These are phyloP conservation scores for Synanthedon andrenaeformis DNA, from an alignment of 2,888 invertebrate genomes.

Conservation along the genomic window DNA sequence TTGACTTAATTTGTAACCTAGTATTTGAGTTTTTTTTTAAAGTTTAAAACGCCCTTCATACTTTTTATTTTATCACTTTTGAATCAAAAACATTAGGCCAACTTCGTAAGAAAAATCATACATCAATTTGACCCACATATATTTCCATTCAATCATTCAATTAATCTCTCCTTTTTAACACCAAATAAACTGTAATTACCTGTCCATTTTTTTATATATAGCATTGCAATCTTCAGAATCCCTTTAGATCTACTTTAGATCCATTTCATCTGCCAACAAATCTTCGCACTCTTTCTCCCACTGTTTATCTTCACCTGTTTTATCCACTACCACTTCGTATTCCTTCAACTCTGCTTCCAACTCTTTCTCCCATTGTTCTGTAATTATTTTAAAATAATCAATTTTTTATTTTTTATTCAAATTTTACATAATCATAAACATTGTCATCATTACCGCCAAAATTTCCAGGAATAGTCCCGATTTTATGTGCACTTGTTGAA, in stretches of 20 bases:
- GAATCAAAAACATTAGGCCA: too few species aligned
- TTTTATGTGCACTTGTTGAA: too few species aligned
- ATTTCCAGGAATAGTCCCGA: too few species aligned
- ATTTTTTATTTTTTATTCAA: neutral
- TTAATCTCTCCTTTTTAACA: neutral
- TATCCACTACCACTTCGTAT: conserved; percentile 85
- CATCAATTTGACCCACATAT: neutral
- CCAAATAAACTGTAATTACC: neutral
- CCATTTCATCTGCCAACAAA: conserved; percentile 72
- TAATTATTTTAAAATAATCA: conserved; percentile 18
- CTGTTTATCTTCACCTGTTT: conserved; percentile 62
- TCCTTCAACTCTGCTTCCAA: conserved; percentile 95
- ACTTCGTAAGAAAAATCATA: too few species aligned
- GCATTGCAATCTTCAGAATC: neutral
- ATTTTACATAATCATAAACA: too few species aligned
- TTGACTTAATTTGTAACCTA: too few species aligned
- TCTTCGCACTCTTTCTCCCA: conserved; percentile 81
- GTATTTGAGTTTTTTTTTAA: too few species aligned
- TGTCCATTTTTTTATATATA: neutral
- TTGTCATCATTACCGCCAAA: too few species aligned
- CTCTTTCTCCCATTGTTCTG: conserved; percentile 97
- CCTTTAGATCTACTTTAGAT: conserved; percentile 70
- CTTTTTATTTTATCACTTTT: too few species aligned
- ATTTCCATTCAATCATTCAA: neutral
- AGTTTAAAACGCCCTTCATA: too few species aligned